Base-by-base conservation (phyloP, 1,140 invertebrate genomes). In the Thaumatotibia leucotreta region DNA sequence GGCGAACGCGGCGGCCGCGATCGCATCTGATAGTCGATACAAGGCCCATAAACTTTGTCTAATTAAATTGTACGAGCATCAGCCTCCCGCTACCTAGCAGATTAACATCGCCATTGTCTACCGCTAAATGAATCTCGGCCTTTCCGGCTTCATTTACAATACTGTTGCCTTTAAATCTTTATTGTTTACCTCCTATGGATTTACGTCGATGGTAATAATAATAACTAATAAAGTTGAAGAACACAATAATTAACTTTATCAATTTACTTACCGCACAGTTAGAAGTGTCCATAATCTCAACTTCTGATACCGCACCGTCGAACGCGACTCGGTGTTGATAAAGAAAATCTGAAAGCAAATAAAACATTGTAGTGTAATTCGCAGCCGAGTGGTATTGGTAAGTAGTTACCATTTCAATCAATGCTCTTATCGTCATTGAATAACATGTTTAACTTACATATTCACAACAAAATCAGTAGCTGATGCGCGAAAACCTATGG, bases 281-380 rank as follows among this genome's bases (percentile, higher is more conserved):
- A 66, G 95, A 96, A 54, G 95, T 96, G 84, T 97, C 96, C 76
- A 97, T 87, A 76, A 97, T 96, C 92, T 96, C 96, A 39, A 96
- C 94, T 88, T 96, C 95, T 22, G 95, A 96, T 22, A 93, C 93
- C 65, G 94, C 94, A 74, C 95, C 95, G 84, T 96, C 96, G 77
- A 96, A 95, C 52, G 94, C 95, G 54, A 96, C 93, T 79, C 93
- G 94, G 76, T 96, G 96, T 74, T 95, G 92, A 88, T 96, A 96
- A 49, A 96, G 92, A 75, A 96, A 95, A 93, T 96, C 95, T 96
- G 93, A 69, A 95, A 88, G 78, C 88, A 87, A 67, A 49, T 50
- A 69, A 29, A 66, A 67, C 67, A 52, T 67, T 62, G 49, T 54
- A 20, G 1, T 4, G 39, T 45, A 6, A 20, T 6, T 45, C 14